A percentile compares a stretch with the other conserved stretches of the same genome.
These are phyloP conservation scores for Hydractinia symbiolongicarpus DNA, from an alignment of 30 jellyfish, hydroid and myxozoan species.

Conservation along the genomic window DNA sequence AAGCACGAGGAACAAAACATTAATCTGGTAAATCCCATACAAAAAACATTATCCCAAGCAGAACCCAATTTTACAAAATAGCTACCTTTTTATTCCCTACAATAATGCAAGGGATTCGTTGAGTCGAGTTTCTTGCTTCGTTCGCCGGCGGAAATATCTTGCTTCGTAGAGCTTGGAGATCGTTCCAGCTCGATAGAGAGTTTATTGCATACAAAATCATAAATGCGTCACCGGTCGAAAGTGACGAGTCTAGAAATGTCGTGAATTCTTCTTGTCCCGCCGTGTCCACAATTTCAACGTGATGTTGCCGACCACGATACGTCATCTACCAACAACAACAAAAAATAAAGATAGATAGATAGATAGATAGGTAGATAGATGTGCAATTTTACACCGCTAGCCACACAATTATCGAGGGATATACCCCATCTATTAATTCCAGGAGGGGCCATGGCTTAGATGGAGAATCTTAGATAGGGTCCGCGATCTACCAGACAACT, in stretches of 20 bases:
- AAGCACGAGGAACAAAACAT: neutral
- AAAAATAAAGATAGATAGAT: too few species aligned
- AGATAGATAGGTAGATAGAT: too few species aligned
- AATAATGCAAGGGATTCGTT: constrained; percentile 66
- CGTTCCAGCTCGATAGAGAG: constrained; percentile 87
- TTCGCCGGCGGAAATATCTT: constrained; percentile 33
- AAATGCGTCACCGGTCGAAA: constrained; percentile 93
- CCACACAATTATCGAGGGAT: too few species aligned
- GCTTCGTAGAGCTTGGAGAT: constrained; percentile 55
- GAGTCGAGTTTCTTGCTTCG: constrained; percentile 1
- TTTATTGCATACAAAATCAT: constrained; percentile 81
- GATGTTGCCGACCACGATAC: constrained; percentile 62
- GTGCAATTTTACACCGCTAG: too few species aligned
- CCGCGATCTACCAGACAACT: too few species aligned
- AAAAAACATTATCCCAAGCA: neutral
- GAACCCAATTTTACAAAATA: neutral
- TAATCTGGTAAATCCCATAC: neutral
- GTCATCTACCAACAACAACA: constrained; percentile 33
- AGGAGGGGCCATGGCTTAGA: too few species aligned
- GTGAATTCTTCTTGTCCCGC: constrained; percentile 98
- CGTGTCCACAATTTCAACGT: constrained; percentile 85
- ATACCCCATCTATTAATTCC: too few species aligned
- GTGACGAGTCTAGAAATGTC: constrained; percentile 85
- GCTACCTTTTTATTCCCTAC: constrained; percentile 87
- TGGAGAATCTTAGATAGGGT: too few species aligned